Base-by-base conservation (phyloP, 2,797 vertebrate species). In the Chaunax sp. region DNA sequence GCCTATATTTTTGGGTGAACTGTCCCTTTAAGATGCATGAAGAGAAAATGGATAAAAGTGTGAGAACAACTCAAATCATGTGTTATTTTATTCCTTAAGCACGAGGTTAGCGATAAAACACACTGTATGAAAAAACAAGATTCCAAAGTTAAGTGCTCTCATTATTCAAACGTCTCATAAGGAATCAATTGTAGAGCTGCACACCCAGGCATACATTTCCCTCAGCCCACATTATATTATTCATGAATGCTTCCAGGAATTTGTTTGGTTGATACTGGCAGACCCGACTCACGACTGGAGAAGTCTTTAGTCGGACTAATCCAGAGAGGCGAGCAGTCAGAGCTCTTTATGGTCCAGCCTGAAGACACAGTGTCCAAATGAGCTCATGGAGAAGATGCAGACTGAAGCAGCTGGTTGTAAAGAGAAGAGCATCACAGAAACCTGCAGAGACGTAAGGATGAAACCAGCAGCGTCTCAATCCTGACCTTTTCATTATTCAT, bases 261-360 rank as follows among this genome's bases (percentile, higher is more conserved):
- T 68, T 81, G 85, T 89, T 84, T 78, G 56, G 84, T 86, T 90
- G 81, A 87, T 86, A 23, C 80, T 87, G 87, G 86, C 84, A 88
- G 74, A 67, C 22, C 56, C 22, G 14, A 5, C 64, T 67, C 65
- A 67, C 81, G 84, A 77, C 86, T 92, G 88, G 73, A 84, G 80
- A 92, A 81, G 82, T 90, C 80, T 93, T 92, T 72, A 92, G 73
- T 64, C 19, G 64, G 58, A 69, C 47, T 58, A 6, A 74, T 33
- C 52, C 60, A 44, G 8, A 58, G 52, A 54, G 64, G 35, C 15
- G 11, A 19, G 28, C 50, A 44, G 49, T 20, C 61, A 26, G 10
- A 45, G 13, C 66, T 75, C 64, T 57, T 46, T 12, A 2, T 33
- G 14, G 43, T 30, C 22, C 45, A 52, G n/a, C 51, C 22, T 47